A percentile compares a stretch with the other conserved stretches of the same genome.
phyloP scores from a whole-genome alignment of 2,888 invertebrate species.

The Halictus quadricinctus region DNA sequence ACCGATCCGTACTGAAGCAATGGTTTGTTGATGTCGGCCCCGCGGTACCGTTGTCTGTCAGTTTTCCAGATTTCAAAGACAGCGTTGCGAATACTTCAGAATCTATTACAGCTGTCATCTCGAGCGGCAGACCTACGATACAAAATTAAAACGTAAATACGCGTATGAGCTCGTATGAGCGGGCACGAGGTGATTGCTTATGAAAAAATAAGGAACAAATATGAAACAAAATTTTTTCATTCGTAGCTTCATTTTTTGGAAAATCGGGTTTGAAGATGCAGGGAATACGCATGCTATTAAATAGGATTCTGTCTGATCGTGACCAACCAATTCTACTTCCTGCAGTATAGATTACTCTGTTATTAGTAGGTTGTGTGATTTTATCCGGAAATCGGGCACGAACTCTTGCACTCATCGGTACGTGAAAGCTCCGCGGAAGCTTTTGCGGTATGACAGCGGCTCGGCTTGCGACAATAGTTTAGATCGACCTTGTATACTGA shows the following conservation, averaged over 20 bases:
- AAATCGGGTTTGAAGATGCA: too few relatives aligned
- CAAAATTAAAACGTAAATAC: neutral
- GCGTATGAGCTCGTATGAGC: too few relatives aligned
- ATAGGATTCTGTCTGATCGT: too few relatives aligned
- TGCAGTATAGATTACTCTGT: neutral
- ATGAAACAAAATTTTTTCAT: too few relatives aligned
- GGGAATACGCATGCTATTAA: too few relatives aligned
- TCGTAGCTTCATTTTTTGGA: too few relatives aligned
- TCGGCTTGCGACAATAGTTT: neutral
- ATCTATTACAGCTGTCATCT: neutral
- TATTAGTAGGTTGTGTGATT: too few relatives aligned
- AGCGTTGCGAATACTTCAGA: neutral
- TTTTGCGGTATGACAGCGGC: neutral
- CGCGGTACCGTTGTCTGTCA: constrained; percentile 46
- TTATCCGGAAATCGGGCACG: neutral
- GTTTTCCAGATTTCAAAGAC: constrained; percentile 73
- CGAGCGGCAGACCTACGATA: neutral
- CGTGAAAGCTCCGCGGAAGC: neutral
- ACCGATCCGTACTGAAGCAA: constrained; percentile 5
- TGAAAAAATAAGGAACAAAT: too few relatives aligned
- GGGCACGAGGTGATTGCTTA: too few relatives aligned
- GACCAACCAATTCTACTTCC: too few relatives aligned
- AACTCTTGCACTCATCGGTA: neutral
- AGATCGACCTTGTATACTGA: constrained; percentile 6
- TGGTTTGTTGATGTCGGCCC: constrained; percentile 25